phyloP scores from a whole-genome alignment of 2,797 vertebrate species.

The Falco rusticolus region DNA sequence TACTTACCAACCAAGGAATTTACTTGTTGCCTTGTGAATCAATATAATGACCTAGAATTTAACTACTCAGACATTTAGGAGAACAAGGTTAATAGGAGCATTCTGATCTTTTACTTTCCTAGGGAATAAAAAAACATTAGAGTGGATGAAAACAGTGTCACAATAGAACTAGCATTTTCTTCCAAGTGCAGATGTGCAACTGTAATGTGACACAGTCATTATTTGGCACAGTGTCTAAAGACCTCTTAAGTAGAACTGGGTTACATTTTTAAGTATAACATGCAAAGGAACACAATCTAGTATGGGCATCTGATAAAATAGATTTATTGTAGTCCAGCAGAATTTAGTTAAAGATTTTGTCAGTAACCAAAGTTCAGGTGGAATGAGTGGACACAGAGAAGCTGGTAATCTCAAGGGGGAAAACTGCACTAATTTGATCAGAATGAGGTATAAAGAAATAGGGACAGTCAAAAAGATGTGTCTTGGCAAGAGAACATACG shows the following conservation, averaged over 20 bases:
- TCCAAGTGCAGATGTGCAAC: neutral
- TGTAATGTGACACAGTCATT: neutral
- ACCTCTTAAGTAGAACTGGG: neutral
- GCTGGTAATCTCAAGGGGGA: neutral
- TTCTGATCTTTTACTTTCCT: conserved; percentile 51
- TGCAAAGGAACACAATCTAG: neutral
- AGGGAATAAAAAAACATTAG: conserved; percentile 24
- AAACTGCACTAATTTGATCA: neutral
- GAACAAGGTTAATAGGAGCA: conserved; percentile 53
- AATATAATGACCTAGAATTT: conserved; percentile 58
- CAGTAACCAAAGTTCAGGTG: neutral
- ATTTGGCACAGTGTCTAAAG: conserved; percentile 20
- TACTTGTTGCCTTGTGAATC: conserved; percentile 48
- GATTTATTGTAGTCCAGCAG: neutral
- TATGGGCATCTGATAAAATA: neutral
- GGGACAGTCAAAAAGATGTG: neutral
- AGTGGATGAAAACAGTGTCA: conserved; percentile 29
- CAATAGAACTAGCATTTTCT: conserved; percentile 30
- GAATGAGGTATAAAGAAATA: neutral
- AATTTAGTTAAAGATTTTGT: neutral
- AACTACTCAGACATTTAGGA: conserved; percentile 51
- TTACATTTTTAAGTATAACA: neutral
- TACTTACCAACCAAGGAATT: conserved; percentile 44
- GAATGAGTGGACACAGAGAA: neutral
- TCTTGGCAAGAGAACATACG: neutral